Evolutionary conservation across 2,888 invertebrate species (phyloP).

Genomic region (Spodoptera littoralis): DNA sequence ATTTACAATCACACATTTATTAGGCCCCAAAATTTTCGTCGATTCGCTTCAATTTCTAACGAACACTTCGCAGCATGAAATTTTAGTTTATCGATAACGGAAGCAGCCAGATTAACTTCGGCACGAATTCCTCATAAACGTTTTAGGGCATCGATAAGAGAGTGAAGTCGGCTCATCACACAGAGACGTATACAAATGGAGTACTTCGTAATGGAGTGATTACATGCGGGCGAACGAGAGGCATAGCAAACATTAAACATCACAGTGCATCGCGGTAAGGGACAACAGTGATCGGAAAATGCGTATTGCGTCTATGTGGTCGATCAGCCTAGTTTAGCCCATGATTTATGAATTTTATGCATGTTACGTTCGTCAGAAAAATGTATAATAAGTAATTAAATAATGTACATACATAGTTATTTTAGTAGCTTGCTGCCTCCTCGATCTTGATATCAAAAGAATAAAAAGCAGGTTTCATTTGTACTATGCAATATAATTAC

Average conservation of each 20-base stretch:
- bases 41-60: slow-evolving; percentile 58
- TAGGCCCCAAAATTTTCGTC: slow-evolving; percentile 31
- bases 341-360: too few species aligned
- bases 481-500: too few species aligned
- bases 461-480: too few species aligned
- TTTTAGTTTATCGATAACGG: slow-evolving; percentile 83
- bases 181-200: slow-evolving; percentile 33
- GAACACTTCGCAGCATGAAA: slow-evolving; percentile 67
- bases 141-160: slow-evolving; percentile 79
- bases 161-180: slow-evolving; percentile 32
- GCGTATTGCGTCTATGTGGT: neutral
- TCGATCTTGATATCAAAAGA: too few species aligned
- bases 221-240: slow-evolving; percentile 24
- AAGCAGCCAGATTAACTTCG: slow-evolving; percentile 81
- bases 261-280: neutral
- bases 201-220: slow-evolving; percentile 11
- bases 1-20: slow-evolving; percentile 29
- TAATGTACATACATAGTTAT: too few species aligned
- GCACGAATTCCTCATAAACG: slow-evolving; percentile 84
- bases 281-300: neutral
- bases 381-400: too few species aligned
- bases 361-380: too few species aligned
- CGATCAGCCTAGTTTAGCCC: neutral
- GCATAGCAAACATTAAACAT: slow-evolving; percentile 8
- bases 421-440: too few species aligned